These are phyloP conservation scores for Syngnathoides biaculeatus DNA, from an alignment of 2,113 vertebrate genomes.

Conservation along the genomic window DNA sequence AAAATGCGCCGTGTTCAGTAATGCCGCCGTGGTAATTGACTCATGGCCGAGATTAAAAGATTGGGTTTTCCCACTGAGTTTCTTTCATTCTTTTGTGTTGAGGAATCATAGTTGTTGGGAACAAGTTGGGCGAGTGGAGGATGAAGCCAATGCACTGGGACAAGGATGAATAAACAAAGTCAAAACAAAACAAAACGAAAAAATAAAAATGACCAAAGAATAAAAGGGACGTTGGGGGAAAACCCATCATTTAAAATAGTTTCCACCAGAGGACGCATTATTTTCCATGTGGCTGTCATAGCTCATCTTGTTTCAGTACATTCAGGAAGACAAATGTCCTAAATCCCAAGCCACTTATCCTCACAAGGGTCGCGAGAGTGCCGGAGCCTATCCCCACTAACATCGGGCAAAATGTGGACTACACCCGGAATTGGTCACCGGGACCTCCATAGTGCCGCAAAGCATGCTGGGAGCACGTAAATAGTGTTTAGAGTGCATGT, in stretches of 20 bases:
- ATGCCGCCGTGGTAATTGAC: conserved; percentile 63
- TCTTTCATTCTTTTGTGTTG: conserved; percentile 63
- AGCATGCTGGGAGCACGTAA: too few relatives aligned
- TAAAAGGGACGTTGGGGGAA: conserved; percentile 55
- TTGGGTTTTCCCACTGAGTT: conserved; percentile 52
- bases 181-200: conserved; percentile 51
- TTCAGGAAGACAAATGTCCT: too few relatives aligned
- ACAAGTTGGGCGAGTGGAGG: conserved; percentile 58
- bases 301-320: conserved; percentile 32
- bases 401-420: too few relatives aligned
- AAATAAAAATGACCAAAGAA: conserved; percentile 47
- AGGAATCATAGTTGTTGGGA: conserved; percentile 62
- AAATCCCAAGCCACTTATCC: too few relatives aligned
- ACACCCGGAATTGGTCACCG: too few relatives aligned
- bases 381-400: too few relatives aligned
- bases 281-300: conserved; percentile 40
- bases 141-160: conserved; percentile 53
- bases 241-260: conserved; percentile 40
- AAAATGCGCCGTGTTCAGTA: conserved; percentile 38
- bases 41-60: conserved; percentile 66
- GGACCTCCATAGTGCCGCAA: too few relatives aligned
- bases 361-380: too few relatives aligned
- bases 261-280: conserved; percentile 47
- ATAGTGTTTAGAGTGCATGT: too few relatives aligned
- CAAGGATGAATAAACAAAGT: conserved; percentile 69